These are phyloP conservation scores for Ditylenchus weischeri DNA, from an alignment of 2,888 invertebrate species.

Conservation along the genomic window DNA sequence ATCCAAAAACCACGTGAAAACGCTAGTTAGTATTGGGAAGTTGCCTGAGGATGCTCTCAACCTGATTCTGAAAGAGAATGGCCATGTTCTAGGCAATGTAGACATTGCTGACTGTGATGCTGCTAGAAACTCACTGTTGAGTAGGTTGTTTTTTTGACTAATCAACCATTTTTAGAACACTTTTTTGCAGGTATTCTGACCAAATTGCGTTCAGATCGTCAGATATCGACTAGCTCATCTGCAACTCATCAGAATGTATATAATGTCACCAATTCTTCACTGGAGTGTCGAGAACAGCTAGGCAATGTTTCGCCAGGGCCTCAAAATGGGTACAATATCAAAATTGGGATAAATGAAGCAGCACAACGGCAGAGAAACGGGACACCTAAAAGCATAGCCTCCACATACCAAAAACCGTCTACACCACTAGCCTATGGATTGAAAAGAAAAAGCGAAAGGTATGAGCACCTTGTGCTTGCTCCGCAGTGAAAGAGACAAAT, in stretches of 20 bases:
- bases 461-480: not conserved
- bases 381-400: constrained; percentile 13
- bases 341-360: constrained; percentile 8
- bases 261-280: constrained; percentile 7
- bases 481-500: too few species aligned
- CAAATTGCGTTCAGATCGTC: not conserved
- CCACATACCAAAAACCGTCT: not conserved
- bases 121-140: constrained; percentile 64
- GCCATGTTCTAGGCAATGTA: constrained; percentile 86
- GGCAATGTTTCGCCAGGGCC: constrained; percentile 18
- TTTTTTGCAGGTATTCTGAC: too few species aligned
- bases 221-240: not conserved
- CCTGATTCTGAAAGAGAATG: constrained; percentile 72
- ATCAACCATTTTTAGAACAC: too few species aligned
- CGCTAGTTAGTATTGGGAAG: constrained; percentile 74
- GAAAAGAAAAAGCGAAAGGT: constrained; percentile 22
- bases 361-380: constrained; percentile 10
- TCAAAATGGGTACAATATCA: not conserved
- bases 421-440: constrained; percentile 17
- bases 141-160: constrained; percentile 6
- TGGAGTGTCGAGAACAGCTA: constrained; percentile 29
- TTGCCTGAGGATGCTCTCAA: constrained; percentile 86
- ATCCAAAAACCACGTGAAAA: constrained; percentile 61
- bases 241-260: not conserved
- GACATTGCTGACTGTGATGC: constrained; percentile 94